Evolutionary conservation across 2,113 vertebrate genomes (phyloP), one percentile per base, ranked within the genome.

Genomic region (Chloropsis hardwickii): DNA sequence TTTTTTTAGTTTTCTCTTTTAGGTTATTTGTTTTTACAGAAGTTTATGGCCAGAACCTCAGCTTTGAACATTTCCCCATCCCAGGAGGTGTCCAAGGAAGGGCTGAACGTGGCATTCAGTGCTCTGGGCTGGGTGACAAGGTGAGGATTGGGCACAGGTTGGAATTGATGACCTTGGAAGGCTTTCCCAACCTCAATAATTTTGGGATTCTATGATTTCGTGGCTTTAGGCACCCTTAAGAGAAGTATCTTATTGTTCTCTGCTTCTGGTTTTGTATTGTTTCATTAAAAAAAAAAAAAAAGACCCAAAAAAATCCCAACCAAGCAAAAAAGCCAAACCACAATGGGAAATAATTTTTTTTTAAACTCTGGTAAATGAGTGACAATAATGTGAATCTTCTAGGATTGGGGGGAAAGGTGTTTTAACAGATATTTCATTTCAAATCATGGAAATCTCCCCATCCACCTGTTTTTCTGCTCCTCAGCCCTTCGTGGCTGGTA

Each of bases 381-480:
- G 29, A 5, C 8, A 79, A 33, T 29, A n/a, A 48, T 0, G 0
- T 22, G 6, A 40, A 21, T 45, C 8, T 53, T 56, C 25, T 25
- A 66, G 24, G 12, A 80, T 3, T 1, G 7, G 4, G 25, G 39
- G 4, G 12, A 80, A 80, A 35, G 12, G 5, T 54, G 7, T 12
- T 65, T 48, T 40, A 42, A 56, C 28, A 58, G 12, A 42, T 39
- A 19, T 5, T 61, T 14, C 12, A 31, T 42, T 77, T 50, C 37
- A 48, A 50, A 51, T 48, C 16, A 47, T 2, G 3, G 11, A 61
- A 69, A 48, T 61, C 31, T 81, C 47, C 58, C 23, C 21, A 13
- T 58, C 64, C 58, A 35, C 16, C 14, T 39, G 11, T 24, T 35
- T 22, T 66, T 57, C 40, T 40, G 15, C 24, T 61, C 37, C 29